Evolutionary conservation across 2,797 vertebrate genomes (phyloP).

Genomic region (Poecilia velifera): DNA sequence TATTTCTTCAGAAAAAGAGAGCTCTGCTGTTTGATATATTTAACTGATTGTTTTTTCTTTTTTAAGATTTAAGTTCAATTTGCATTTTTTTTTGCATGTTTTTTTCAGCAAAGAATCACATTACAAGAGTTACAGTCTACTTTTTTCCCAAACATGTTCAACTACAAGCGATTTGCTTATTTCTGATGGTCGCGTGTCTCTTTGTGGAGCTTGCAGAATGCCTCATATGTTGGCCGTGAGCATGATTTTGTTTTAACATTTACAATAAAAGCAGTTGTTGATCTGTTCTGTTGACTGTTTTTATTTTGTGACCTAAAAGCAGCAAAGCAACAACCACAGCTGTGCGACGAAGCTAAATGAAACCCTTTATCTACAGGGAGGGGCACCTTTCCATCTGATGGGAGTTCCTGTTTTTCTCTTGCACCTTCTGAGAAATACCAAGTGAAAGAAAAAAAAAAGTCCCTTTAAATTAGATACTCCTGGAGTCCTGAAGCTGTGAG

Average conservation of each 20-base stretch:
- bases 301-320: background rate
- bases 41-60: background rate
- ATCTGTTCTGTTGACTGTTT: conserved; percentile 16
- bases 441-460: conserved; percentile 38
- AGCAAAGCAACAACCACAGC: conserved; percentile 52
- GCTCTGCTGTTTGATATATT: background rate
- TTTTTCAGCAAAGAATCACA: background rate
- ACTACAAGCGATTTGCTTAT: conserved; percentile 32
- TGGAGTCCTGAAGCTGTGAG: conserved; percentile 40
- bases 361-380: conserved; percentile 66
- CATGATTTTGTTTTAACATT: conserved; percentile 22
- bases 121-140: conserved; percentile 25
- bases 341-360: conserved; percentile 60
- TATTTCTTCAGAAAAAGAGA: background rate
- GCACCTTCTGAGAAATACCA: conserved; percentile 58
- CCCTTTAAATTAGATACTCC: conserved; percentile 41
- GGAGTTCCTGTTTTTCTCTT: conserved; percentile 78
- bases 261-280: conserved; percentile 27
- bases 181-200: conserved; percentile 6
- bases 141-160: conserved; percentile 17
- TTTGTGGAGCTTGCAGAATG: conserved; percentile 11
- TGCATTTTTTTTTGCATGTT: background rate
- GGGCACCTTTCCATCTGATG: conserved; percentile 56
- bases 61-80: background rate
- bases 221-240: conserved; percentile 8